Evolutionary conservation across 2,888 invertebrate species (phyloP).

Genomic region (Phengaris alcon): DNA sequence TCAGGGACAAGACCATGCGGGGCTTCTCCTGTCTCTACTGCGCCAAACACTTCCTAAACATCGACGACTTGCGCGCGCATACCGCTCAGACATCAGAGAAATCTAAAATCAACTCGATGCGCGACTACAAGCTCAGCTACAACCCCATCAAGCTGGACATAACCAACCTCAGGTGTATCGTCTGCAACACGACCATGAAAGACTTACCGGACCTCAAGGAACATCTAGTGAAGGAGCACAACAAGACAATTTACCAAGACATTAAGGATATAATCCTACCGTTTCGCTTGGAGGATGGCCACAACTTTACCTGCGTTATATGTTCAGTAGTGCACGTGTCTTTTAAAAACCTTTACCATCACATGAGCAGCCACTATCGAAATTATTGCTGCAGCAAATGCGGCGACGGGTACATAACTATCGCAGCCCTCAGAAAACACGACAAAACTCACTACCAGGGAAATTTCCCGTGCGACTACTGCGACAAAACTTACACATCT

Average conservation of each 20-base stretch:
- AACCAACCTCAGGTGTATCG: conserved; percentile 59
- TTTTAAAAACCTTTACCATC: conserved; percentile 70
- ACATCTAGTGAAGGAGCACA: conserved; percentile 57
- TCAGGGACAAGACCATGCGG: conserved; percentile 66
- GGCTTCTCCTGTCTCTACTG: conserved; percentile 75
- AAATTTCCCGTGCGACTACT: conserved; percentile 75
- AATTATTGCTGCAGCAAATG: conserved; percentile 73
- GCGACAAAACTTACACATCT: conserved; percentile 76
- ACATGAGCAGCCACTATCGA: conserved; percentile 73
- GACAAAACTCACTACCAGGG: conserved; percentile 71
- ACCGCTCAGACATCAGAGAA: conserved; percentile 63
- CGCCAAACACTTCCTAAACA: conserved; percentile 58
- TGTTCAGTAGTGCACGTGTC: conserved; percentile 69
- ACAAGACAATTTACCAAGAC: conserved; percentile 61
- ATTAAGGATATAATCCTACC: conserved; percentile 73
- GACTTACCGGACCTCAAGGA: conserved; percentile 66
- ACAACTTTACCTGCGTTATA: conserved; percentile 63
- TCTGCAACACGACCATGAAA: conserved; percentile 58
- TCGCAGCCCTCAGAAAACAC: conserved; percentile 70
- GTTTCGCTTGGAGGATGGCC: conserved; percentile 63
- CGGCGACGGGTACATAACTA: conserved; percentile 67
- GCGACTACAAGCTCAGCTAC: conserved; percentile 72
- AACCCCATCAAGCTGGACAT: conserved; percentile 73
- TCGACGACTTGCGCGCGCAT: conserved; percentile 61
- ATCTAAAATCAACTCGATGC: conserved; percentile 67